Base-by-base conservation (phyloP, 2,888 invertebrate genomes). In the Eilema caniola region DNA sequence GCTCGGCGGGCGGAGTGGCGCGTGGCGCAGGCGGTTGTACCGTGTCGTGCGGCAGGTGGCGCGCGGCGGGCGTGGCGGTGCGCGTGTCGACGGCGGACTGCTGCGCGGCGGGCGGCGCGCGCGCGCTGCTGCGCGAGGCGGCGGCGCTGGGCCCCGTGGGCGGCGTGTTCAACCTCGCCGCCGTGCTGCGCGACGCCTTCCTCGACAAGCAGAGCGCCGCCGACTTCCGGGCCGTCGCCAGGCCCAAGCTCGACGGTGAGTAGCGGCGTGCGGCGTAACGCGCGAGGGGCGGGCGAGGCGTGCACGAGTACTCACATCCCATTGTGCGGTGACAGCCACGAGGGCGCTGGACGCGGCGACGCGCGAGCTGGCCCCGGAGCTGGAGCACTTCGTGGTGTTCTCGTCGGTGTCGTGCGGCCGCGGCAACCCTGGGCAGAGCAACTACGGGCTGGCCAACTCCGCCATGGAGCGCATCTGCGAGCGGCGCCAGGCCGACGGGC, bases 381-480 rank as follows among this genome's bases (percentile, higher is more conserved):
- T 98, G 79, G 98, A 99, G 86, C 98, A 98, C 95, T 99, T 99
- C 90, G 98, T 99, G 67, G 98, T 97, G 72, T 99, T 99, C 96
- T 99, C 99, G 57, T 99, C 99, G 61, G 98, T 99, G 72, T 98
- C 99, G 56, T 99, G 99, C 93, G 99, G 99, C 16, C 97, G 99
- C 81, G 99, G 99, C 75, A 99, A 99, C 94, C 97, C 98, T 66
- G 99, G 99, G 7, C 99, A 99, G 95, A 96, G 98, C 74, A 99
- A 99, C 95, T 99, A 99, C 90, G 99, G 99, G 69, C 96, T 98
- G 83, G 99, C 99, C 69, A 99, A 99, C 95, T 99, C 99, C 0
- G 97, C 97, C 62, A 99, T 99, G 99, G 99, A 99, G 94, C 96
- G 99, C 76, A 97, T 99, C 76, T 98, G 98, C 90, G 99, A 99